Base-by-base conservation (phyloP, 2,797 vertebrate genomes). In the Premnoplex brunnescens region DNA sequence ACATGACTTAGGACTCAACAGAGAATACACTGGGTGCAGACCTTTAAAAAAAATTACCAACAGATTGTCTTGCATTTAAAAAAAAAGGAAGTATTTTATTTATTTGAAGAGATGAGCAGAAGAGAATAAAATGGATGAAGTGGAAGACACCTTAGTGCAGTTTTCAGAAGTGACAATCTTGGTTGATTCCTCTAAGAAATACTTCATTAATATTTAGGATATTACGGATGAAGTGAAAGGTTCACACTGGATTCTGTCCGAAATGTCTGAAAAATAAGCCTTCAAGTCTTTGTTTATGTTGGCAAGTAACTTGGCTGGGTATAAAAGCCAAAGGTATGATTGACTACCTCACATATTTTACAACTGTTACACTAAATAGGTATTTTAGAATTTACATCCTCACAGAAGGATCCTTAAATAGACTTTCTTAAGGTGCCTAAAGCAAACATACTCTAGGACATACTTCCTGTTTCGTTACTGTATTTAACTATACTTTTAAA, bases 241-340 rank as follows among this genome's bases (percentile, higher is more conserved):
- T 89, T 95, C 91, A 90, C 79, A 85, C 48, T 82, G 86, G 78
- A 77, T 94, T 94, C 75, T 55, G 67, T 75, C 77, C 93, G 83
- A 95, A 95, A 94, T 10, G 7, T 75, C 91, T 91, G 2, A 93
- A 96, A 96, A 91, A 85, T 85, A 95, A 96, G 72, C 84, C 84
- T 95, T 91, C 95, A 93, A 91, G 86, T 83, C 91, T 64, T 72
- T 94, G 91, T 96, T 97, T 95, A 91, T 77, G 54, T 85, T 97
- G 96, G 96, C 95, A 96, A 77, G 72, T 85, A 92, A 96, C 46
- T 46, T 6, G 7, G 81, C 74, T 62, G 49, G 89, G 74, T 83
- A 89, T 72, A 89, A 91, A 95, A 95, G 93, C 95, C 91, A 95
- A 85, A 89, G 63, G 88, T 74, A 96, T 71, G 81, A 96, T 5